Percentiles rank a stretch among this genome's conserved stretches.
Evolutionary conservation across 2,113 vertebrate species (phyloP).

Genomic region (Centropus unirufus): DNA sequence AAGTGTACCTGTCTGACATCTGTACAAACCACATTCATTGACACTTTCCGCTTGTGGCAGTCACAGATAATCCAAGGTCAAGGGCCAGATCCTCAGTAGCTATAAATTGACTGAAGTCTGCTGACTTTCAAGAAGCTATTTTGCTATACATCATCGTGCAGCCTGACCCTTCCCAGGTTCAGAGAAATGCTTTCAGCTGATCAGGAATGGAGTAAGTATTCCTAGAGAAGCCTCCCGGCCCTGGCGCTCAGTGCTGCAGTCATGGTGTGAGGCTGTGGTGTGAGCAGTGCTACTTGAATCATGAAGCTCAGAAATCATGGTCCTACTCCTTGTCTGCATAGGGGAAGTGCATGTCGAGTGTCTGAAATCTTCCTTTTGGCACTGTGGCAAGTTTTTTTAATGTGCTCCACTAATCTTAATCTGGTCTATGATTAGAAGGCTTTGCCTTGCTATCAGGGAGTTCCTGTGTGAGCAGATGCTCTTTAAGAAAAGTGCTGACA

Average conservation of each 20-base stretch:
- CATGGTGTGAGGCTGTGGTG: neutral
- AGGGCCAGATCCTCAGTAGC: neutral
- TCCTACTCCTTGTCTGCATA: neutral
- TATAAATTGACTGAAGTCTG: neutral
- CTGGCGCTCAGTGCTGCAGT: neutral
- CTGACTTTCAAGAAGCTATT: neutral
- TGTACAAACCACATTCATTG: neutral
- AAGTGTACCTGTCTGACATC: neutral
- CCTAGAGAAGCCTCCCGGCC: neutral
- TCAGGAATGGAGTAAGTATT: neutral
- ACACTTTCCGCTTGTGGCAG: neutral
- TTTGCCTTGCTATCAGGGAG: conserved; percentile 23
- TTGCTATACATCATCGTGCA: neutral
- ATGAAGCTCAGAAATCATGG: neutral
- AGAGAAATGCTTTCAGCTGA: neutral
- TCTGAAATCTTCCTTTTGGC: neutral
- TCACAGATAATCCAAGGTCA: conserved; percentile 22
- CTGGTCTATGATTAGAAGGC: neutral
- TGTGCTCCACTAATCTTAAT: neutral
- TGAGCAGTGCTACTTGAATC: neutral
- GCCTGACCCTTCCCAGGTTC: neutral
- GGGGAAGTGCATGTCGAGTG: neutral
- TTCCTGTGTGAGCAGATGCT: conserved; percentile 36
- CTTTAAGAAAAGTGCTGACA: conserved; percentile 27
- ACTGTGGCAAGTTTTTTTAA: neutral